Evolutionary conservation across 2,888 invertebrate species (phyloP).

Genomic region (Boloria euphrosyne): DNA sequence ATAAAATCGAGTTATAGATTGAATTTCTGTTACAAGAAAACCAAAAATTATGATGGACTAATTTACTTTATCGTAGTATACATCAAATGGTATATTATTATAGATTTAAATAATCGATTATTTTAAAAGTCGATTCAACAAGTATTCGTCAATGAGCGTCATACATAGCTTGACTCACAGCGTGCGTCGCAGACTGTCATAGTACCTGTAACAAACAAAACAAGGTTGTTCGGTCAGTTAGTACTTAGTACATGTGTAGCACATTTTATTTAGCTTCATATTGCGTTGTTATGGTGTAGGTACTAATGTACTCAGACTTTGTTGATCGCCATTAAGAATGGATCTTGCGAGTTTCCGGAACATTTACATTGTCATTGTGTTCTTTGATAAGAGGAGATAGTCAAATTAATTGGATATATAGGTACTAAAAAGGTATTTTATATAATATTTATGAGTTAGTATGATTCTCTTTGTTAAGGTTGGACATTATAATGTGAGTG

Average conservation of each 20-base stretch:
- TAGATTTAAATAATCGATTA: conserved; percentile 7
- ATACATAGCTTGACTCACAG: conserved; percentile 73
- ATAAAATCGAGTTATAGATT: not conserved
- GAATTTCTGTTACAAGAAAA: not conserved
- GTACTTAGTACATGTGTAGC: conserved; percentile 35
- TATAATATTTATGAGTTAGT: not conserved
- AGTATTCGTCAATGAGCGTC: conserved; percentile 59
- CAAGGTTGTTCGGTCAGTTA: conserved; percentile 41
- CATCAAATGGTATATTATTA: not conserved
- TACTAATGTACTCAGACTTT: conserved; percentile 31
- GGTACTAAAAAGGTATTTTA: not conserved
- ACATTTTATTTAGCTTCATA: conserved; percentile 33
- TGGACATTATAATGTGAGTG: not conserved
- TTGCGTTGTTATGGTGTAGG: conserved; percentile 30
- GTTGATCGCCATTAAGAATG: conserved; percentile 4
- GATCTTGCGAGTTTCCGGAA: not conserved
- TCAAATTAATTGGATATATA: not conserved
- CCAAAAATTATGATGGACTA: not conserved
- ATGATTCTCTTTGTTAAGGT: conserved; percentile 3
- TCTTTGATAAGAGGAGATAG: not conserved
- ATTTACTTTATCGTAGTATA: not conserved
- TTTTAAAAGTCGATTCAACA: conserved; percentile 20
- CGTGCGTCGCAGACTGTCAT: conserved; percentile 70
- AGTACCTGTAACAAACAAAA: conserved; percentile 67
- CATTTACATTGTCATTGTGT: not conserved